Percentiles rank a stretch among this genome's conserved stretches.
phyloP scores from a whole-genome alignment of 2,888 invertebrate species.

The Marronus borbonicus region DNA sequence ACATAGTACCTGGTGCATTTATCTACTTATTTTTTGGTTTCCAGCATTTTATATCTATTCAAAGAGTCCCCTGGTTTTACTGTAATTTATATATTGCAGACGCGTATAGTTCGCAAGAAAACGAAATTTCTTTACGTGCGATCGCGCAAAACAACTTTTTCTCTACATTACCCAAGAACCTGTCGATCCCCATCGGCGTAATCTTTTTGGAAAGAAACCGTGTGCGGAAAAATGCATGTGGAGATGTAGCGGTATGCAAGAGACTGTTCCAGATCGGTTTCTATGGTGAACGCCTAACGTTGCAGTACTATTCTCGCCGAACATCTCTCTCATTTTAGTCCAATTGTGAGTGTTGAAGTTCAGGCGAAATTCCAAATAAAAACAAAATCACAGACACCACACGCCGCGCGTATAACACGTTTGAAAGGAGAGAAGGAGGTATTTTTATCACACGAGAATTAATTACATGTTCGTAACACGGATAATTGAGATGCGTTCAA shows the following conservation, averaged over 20 bases:
- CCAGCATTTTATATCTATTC: too few species aligned
- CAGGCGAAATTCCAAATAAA: neutral
- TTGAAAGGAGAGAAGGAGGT: neutral
- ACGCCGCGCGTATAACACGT: neutral
- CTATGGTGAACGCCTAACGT: conserved; percentile 61
- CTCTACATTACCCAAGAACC: conserved; percentile 79
- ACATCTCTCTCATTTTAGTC: conserved; percentile 13
- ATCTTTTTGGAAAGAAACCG: conserved; percentile 76
- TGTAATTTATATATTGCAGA: too few species aligned
- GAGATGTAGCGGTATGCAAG: conserved; percentile 72
- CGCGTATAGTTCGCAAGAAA: conserved; percentile 3
- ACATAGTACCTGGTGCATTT: too few species aligned
- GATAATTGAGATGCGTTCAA: conserved; percentile 28
- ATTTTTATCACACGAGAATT: conserved; percentile 10
- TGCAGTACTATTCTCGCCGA: conserved; percentile 42
- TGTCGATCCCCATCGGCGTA: conserved; percentile 82
- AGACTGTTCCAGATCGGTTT: conserved; percentile 68
- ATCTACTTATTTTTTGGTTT: too few species aligned
- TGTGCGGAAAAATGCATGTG: conserved; percentile 74
- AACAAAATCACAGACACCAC: neutral
- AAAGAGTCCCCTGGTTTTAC: too few species aligned
- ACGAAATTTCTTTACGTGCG: neutral
- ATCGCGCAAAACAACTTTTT: conserved; percentile 24
- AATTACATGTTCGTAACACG: conserved; percentile 12
- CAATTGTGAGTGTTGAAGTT: neutral